Conservation (phyloP, 2,113 vertebrate genomes). For the Emydocephalus ijimae region DNA sequence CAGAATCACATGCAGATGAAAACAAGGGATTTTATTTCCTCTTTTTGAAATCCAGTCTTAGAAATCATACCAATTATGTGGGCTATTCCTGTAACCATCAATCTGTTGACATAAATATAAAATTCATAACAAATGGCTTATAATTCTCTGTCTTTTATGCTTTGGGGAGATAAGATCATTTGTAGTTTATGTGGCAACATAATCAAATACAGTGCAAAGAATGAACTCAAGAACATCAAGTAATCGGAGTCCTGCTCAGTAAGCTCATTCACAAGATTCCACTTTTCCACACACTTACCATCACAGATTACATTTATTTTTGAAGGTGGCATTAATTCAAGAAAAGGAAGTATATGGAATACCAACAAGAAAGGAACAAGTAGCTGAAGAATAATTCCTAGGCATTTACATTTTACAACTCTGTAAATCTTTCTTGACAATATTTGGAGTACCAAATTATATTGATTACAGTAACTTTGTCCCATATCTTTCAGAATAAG, state of each 20-base stretch:
- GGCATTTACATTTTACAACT: not conserved
- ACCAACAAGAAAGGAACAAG: not conserved
- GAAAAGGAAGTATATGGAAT: not conserved
- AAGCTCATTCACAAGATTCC: not conserved
- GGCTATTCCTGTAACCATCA: not conserved
- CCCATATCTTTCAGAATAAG: not conserved
- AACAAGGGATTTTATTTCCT: not conserved
- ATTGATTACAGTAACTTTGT: not conserved
- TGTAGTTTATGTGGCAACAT: not conserved
- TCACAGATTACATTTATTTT: not conserved
- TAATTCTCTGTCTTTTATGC: not conserved
- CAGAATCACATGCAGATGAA: constrained; percentile 23
- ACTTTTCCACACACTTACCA: constrained; percentile 17
- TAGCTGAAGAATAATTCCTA: not conserved
- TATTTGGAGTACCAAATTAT: not conserved
- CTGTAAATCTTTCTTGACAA: not conserved
- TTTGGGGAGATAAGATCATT: not conserved
- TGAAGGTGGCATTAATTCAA: constrained; percentile 3
- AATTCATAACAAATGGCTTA: not conserved
- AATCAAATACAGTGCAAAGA: not conserved
- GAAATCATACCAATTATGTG: not conserved
- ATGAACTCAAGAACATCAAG: not conserved
- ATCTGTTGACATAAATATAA: not conserved
- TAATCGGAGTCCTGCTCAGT: not conserved
- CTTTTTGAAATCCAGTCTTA: not conserved